Base-by-base conservation (phyloP, 2,113 vertebrate genomes). In the Panurus biarmicus region DNA sequence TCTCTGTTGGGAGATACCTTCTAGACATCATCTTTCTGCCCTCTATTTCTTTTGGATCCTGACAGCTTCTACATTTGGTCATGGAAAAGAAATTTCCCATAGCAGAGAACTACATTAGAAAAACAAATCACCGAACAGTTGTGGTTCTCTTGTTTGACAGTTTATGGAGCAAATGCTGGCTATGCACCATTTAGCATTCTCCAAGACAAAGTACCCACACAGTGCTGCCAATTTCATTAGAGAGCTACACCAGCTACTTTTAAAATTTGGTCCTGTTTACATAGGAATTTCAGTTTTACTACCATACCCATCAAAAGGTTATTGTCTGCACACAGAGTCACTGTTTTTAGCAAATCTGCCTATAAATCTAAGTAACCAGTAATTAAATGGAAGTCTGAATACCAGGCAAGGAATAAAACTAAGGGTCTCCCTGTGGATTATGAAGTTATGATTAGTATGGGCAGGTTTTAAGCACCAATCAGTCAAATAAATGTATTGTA, bases 361-460 rank as follows among this genome's bases (percentile, higher is more conserved):
- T 91, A 91, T 95, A 85, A 85, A 96, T 92, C 93, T 97, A 95
- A 92, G 92, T 80, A 95, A 93, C 91, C 88, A 89, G 83, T 95
- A 95, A 95, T 97, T 97, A 97, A 97, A 97, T 87, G 80, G 73
- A 80, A 93, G 78, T 95, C 94, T 93, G 96, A 93, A 95, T 94
- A 93, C 82, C 95, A 96, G 96, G 95, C 93, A 94, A 97, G 94
- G 81, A 94, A 95, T 94, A 96, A 97, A 97, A 91, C 88, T 36
- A 33, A 97, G 84, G 70, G 89, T 86, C 80, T 96, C 86, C 92
- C 92, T 86, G 72, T 85, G 94, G 94, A 89, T 81, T 96, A 56
- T 14, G 24, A 93, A 96, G 94, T 90, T 93, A 92, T 93, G 94
- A 90, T 96, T 91, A 93, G 42, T 75, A 83, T 56, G 31, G 93